phyloP scores from a whole-genome alignment of 2,888 invertebrate genomes.

The Calameuta idolon region DNA sequence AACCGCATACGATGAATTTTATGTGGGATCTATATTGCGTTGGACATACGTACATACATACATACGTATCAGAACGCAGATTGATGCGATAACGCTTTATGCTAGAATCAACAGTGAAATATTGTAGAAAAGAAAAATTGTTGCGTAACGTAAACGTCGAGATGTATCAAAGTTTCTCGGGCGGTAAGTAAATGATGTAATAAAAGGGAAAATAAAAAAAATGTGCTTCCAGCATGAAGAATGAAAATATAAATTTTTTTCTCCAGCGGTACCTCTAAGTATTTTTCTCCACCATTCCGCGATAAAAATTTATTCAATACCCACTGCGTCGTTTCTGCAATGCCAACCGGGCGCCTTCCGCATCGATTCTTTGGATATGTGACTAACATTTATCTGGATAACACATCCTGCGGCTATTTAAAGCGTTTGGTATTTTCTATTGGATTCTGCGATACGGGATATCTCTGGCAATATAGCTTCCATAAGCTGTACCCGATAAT shows the following conservation, averaged over 20 bases:
- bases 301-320: background rate
- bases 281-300: background rate
- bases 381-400: background rate
- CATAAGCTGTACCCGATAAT: background rate
- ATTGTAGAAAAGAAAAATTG: background rate
- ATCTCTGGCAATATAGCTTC: background rate
- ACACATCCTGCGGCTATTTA: background rate
- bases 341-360: background rate
- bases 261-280: background rate
- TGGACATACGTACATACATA: background rate
- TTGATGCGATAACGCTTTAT: background rate
- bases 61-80: background rate
- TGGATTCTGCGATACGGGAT: background rate
- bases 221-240: background rate
- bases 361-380: background rate
- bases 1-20: background rate
- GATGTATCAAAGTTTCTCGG: background rate
- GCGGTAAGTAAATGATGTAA: background rate
- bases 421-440: background rate
- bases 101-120: background rate
- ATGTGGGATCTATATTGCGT: background rate
- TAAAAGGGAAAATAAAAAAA: background rate
- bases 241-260: background rate
- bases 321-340: background rate
- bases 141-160: background rate